Base-by-base conservation (phyloP, 1,140 invertebrate genomes). In the Gryon sp. region DNA sequence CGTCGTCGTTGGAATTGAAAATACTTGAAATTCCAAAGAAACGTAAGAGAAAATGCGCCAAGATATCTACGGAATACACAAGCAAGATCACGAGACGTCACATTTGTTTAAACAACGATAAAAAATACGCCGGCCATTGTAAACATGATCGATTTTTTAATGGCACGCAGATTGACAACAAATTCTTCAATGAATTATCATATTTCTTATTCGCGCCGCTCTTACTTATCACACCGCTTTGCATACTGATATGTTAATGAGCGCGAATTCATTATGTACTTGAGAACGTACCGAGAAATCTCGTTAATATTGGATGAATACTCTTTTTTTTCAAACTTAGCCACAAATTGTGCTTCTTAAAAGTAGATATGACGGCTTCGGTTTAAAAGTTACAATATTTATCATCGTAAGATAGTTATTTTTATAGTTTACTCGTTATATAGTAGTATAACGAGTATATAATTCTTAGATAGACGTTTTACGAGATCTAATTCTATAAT, bases 21-120 rank as follows among this genome's bases (percentile, higher is more conserved):
- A 80, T 83, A 70, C 78, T 80, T 81, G 69, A 63, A 83, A 83
- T 81, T 83, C 81, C 81, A 32, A 77, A 74, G 76, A 79, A 75
- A 75, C 81, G 66, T 66, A 62, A 22, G 50, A 41, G 65, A 80
- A 80, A 81, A 82, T 74, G 78, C 73, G 68, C 79, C 60, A 69
- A 63, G 72, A 72, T 69, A 75, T 80, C 74, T 75, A 52, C 41
- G 78, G 79, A 80, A 81, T 80, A 66, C 60, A 52, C 52, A 77
- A 82, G 59, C 73, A 78, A 82, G 80, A 60, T 48, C 50, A 32
- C 32, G 19, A 20, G 68, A 22, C 46, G 18, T 36, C 19, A 46
- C 34, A 43, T 45, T 70, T 79, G 73, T 74, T 77, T 77, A 80
- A 81, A 74, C 65, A 81, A 75, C 62, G 73, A 38, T 59, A 28